Percentiles rank a stretch among this genome's conserved stretches.
phyloP scores from a whole-genome alignment of 2,113 vertebrate species.

The Raja brachyura region DNA sequence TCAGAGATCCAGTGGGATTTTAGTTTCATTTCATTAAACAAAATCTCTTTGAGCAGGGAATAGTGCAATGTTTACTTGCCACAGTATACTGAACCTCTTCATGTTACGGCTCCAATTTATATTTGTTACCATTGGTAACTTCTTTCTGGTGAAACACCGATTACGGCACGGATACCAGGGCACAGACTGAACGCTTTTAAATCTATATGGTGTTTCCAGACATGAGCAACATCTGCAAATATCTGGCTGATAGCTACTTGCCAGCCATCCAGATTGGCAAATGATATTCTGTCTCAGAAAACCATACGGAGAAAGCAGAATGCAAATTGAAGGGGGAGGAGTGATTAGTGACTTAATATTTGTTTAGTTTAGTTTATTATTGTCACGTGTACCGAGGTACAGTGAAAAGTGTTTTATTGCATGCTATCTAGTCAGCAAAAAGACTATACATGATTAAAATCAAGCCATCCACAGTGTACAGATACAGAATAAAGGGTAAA shows the following conservation, averaged over 20 bases:
- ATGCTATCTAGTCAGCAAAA: no score
- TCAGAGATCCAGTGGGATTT: not conserved
- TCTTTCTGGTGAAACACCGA: not conserved
- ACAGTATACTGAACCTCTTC: not conserved
- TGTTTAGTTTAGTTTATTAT: no score
- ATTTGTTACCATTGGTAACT: not conserved
- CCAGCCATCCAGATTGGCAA: not conserved
- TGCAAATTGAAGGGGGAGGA: not conserved
- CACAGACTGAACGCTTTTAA: not conserved
- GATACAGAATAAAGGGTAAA: no score
- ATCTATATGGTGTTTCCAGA: not conserved
- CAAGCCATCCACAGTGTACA: no score
- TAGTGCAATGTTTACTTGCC: not conserved
- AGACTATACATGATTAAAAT: no score
- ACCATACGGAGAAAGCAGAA: not conserved
- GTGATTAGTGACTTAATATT: no score
- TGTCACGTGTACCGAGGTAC: no score
- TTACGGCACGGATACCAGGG: not conserved
- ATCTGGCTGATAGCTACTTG: not conserved
- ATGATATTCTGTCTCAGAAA: no score
- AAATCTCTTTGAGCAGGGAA: not conserved
- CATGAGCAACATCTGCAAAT: not conserved
- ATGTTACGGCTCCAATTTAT: not conserved
- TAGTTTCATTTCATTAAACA: not conserved
- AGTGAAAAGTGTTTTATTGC: no score